These are phyloP conservation scores for Umimayanthus kanabou DNA, from an alignment of 92 coral and sea anemone species.

Conservation along the genomic window DNA sequence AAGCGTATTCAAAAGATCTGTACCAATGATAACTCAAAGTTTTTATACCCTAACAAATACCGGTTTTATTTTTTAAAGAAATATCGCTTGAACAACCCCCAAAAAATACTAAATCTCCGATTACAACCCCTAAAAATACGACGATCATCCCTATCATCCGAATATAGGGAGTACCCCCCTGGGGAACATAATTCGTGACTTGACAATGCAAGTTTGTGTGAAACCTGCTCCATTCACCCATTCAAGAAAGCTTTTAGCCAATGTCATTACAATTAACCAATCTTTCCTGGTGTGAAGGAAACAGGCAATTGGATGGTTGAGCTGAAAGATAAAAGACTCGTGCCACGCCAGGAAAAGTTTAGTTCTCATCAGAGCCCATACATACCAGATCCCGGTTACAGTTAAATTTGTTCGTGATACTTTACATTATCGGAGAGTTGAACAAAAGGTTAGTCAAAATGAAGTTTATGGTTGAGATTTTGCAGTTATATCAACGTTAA, in stretches of 20 bases:
- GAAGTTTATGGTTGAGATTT: not conserved
- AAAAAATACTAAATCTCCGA: no score
- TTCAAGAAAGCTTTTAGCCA: not conserved
- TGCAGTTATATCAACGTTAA: not conserved
- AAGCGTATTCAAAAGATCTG: no score
- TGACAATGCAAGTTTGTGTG: no score
- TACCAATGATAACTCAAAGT: no score
- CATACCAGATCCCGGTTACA: not conserved
- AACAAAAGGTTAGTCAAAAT: not conserved
- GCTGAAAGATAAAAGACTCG: not conserved
- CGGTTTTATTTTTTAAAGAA: no score
- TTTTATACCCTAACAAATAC: no score
- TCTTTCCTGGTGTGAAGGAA: constrained; percentile 10
- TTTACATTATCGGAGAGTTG: no score
- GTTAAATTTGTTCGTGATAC: no score
- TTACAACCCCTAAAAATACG: no score
- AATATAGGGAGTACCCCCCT: no score
- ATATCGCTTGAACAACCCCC: no score
- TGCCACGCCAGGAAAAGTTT: not conserved
- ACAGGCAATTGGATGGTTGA: not conserved
- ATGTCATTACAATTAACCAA: not conserved
- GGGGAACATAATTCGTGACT: not conserved
- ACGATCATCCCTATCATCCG: no score
- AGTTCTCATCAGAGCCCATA: not conserved
- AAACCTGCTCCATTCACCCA: constrained; percentile 36